These are phyloP conservation scores for Leptinotarsa haldemani DNA, from an alignment of 2,888 invertebrate genomes.

Conservation along the genomic window DNA sequence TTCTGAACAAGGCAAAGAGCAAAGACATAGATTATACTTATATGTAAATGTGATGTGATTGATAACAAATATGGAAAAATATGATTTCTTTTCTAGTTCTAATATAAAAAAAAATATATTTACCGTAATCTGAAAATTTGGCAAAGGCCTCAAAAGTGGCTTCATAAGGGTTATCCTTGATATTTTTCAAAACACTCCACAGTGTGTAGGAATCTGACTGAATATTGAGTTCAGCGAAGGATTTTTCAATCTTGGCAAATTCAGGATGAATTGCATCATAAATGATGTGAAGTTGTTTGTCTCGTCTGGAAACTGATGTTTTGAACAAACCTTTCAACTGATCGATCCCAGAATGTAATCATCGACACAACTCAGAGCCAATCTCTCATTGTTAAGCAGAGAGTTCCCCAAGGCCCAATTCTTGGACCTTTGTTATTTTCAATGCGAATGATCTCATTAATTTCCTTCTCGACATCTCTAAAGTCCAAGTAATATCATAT, in stretches of 20 bases:
- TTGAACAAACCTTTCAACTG: constrained; percentile 74
- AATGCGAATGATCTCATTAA: no score
- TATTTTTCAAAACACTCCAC: constrained; percentile 73
- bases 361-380: no score
- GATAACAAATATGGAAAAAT: no score
- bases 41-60: no score
- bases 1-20: no score
- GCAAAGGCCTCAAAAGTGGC: constrained; percentile 88
- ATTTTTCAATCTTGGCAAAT: constrained; percentile 79
- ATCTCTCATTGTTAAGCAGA: no score
- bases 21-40: no score
- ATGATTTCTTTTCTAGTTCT: background rate
- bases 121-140: constrained; percentile 84
- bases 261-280: constrained; percentile 75
- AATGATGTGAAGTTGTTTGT: constrained; percentile 79
- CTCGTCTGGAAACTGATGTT: constrained; percentile 77
- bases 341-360: no score
- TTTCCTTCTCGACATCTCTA: no score
- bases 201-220: constrained; percentile 78
- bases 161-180: constrained; percentile 80
- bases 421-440: no score
- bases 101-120: constrained; percentile 52
- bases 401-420: no score
- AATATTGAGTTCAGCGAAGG: constrained; percentile 89
- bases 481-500: no score